Percentiles rank a stretch among this genome's conserved stretches.
Evolutionary conservation across 2,797 vertebrate genomes (phyloP).

Genomic region (Tiaroga cobitis): DNA sequence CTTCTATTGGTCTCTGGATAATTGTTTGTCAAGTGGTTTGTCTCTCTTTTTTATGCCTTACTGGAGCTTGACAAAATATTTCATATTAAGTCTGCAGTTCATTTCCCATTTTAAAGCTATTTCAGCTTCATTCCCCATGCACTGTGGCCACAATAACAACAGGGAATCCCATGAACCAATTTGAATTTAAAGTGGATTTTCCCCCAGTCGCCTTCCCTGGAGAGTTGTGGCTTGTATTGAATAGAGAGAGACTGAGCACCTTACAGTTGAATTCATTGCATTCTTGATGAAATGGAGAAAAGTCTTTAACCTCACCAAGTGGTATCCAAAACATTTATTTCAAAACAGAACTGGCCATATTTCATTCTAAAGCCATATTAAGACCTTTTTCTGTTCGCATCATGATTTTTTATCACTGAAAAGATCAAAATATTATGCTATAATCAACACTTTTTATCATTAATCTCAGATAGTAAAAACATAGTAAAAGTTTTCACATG

Average conservation of each 20-base stretch:
- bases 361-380: background rate
- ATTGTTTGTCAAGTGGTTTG: constrained; percentile 58
- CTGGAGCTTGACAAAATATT: constrained; percentile 56
- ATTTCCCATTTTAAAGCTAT: constrained; percentile 56
- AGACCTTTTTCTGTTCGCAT: constrained; percentile 1
- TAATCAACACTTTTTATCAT: background rate
- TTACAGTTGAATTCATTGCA: constrained; percentile 38
- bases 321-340: constrained; percentile 12
- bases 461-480: background rate
- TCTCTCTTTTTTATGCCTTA: constrained; percentile 45
- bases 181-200: constrained; percentile 67
- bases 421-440: background rate
- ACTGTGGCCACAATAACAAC: constrained; percentile 59
- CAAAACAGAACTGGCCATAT: background rate
- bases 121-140: constrained; percentile 42
- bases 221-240: constrained; percentile 46
- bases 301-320: constrained; percentile 29
- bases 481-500: background rate
- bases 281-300: constrained; percentile 27
- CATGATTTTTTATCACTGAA: background rate
- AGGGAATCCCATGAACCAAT: constrained; percentile 58
- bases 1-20: constrained; percentile 27
- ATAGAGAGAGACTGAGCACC: constrained; percentile 24
- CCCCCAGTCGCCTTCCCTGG: constrained; percentile 50
- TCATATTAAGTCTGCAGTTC: constrained; percentile 48